These are phyloP conservation scores for Gibbula magus DNA, from an alignment of 2,888 invertebrate genomes.

Conservation along the genomic window DNA sequence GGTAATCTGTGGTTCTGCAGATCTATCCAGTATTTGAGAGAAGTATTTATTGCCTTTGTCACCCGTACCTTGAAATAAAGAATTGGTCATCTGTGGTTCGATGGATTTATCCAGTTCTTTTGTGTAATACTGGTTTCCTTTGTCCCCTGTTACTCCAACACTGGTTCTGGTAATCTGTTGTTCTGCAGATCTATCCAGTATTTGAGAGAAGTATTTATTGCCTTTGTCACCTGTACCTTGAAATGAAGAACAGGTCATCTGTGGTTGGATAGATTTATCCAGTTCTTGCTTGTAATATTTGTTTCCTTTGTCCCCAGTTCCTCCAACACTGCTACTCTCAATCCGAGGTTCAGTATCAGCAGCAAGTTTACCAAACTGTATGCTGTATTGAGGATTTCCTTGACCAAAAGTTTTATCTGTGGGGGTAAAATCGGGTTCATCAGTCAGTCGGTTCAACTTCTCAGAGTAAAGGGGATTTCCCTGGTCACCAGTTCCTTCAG, in stretches of 20 bases:
- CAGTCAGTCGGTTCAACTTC: constrained; percentile 19
- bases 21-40: not conserved
- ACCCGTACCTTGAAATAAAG: not conserved
- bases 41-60: not conserved
- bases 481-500: constrained; percentile 21
- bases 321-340: not conserved
- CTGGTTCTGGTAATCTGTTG: not conserved
- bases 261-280: not conserved
- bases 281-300: not conserved
- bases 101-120: not conserved
- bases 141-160: not conserved
- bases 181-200: constrained; percentile 10
- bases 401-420: not conserved
- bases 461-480: constrained; percentile 27
- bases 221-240: not conserved
- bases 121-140: not conserved
- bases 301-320: not conserved
- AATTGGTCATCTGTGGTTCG: not conserved
- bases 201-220: not conserved
- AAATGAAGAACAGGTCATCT: not conserved
- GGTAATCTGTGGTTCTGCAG: not conserved
- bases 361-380: not conserved
- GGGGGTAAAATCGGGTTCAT: not conserved
- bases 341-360: not conserved
- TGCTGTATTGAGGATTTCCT: constrained; percentile 6